Base-by-base conservation (phyloP, 2,888 invertebrate genomes). In the Theodoxus fluviatilis region DNA sequence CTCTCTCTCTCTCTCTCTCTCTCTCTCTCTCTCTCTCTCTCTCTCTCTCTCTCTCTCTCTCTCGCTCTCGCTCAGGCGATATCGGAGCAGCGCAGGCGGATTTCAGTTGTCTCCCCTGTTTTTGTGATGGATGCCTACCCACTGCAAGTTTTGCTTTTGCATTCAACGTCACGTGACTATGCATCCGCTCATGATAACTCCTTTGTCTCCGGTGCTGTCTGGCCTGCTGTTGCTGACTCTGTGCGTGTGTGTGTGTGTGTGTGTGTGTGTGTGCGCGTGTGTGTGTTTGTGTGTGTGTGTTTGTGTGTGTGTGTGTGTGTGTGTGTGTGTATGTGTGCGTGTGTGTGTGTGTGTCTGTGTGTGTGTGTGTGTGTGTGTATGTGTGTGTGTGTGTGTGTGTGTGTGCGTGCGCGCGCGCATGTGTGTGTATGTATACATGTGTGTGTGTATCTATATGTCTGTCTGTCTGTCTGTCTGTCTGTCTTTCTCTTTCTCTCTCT, bases 261-360 rank as follows among this genome's bases (percentile, higher is more conserved):
- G 57, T 25, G 12, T 57, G 57, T 25, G 57, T 57, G 57, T 28
- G 57, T 57, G 57, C 18, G 57, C 33, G 28, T 57, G 25, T 57
- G 57, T 57, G 57, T 57, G 57, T 25, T 28, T 57, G 57, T 57
- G 57, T 57, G 57, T 57, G 57, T 57, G 57, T 57, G 57, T 57
- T 15, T 57, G 57, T 57, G 57, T 57, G 57, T 57, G 57, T 28
- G 57, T 28, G 57, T 57, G 57, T 57, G 57, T 57, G 57, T 57
- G 57, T 57, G 57, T 57, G 57, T 57, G 57, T 57, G 57, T 57
- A 15, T 57, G 57, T 57, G 28, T 57, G 57, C 22, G 28, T 57
- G 57, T 57, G 28, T 57, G 57, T 57, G 28, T 57, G 57, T 57
- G 28, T 57, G 57, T 57, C 3, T 57, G 28, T 22, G 57, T 52